Percentiles rank a stretch among this genome's conserved stretches.
Evolutionary conservation across 2,797 vertebrate genomes (phyloP).

Genomic region (Uromys caudimaculatus): DNA sequence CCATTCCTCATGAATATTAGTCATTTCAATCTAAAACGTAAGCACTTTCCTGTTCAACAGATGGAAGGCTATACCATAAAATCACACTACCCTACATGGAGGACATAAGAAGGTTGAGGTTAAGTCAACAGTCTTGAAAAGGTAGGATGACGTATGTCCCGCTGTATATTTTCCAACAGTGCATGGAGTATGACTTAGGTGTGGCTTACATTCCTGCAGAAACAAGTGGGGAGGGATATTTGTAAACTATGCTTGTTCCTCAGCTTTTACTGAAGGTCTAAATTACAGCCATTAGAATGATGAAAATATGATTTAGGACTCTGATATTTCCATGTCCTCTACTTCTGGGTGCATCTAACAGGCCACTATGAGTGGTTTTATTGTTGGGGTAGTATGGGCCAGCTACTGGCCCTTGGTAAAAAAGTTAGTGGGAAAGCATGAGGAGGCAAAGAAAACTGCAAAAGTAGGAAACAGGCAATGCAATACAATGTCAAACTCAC

Average conservation of each 20-base stretch:
- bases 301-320: background rate
- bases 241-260: slow-evolving; percentile 39
- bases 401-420: background rate
- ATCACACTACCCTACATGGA: background rate
- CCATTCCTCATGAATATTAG: slow-evolving; percentile 79
- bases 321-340: background rate
- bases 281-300: background rate
- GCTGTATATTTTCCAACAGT: slow-evolving; percentile 56
- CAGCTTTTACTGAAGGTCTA: background rate
- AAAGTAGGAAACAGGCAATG: background rate
- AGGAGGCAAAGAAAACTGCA: background rate
- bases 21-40: slow-evolving; percentile 81
- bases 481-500: background rate
- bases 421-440: background rate
- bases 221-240: slow-evolving; percentile 57
- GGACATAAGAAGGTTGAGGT: slow-evolving; percentile 53
- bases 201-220: slow-evolving; percentile 63
- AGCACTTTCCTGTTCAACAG: slow-evolving; percentile 47
- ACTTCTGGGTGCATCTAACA: background rate
- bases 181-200: slow-evolving; percentile 63
- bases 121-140: slow-evolving; percentile 63
- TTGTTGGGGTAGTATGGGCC: background rate
- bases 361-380: background rate
- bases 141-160: background rate
- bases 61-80: slow-evolving; percentile 54